Percentiles rank a stretch among this genome's conserved stretches.
These are phyloP conservation scores for Corydoras maculifer DNA, from an alignment of 2,113 vertebrate species.

Conservation along the genomic window DNA sequence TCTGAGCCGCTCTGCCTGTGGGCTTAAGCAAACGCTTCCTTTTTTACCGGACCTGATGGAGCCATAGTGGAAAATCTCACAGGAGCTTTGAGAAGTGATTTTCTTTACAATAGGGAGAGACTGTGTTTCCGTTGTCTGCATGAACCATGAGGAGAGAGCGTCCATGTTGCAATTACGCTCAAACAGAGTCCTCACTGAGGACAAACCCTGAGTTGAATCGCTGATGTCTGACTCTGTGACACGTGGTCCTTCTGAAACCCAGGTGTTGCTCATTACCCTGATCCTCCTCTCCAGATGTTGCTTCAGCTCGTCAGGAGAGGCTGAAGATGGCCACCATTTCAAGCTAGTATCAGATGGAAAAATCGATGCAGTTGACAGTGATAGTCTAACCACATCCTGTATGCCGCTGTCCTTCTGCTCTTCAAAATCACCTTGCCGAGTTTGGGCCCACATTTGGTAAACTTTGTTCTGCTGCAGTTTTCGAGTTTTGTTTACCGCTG, in stretches of 20 bases:
- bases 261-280: constrained; percentile 80
- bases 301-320: constrained; percentile 73
- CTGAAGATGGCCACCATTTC: constrained; percentile 74
- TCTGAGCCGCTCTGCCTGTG: constrained; percentile 74
- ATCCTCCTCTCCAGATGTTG: constrained; percentile 81
- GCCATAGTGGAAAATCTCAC: constrained; percentile 77
- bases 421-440: no score
- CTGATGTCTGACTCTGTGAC: constrained; percentile 53
- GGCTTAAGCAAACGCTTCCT: constrained; percentile 67
- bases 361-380: no score
- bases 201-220: constrained; percentile 48
- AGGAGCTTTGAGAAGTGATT: constrained; percentile 78
- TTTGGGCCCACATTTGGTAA: no score
- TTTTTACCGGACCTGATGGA: constrained; percentile 65
- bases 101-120: constrained; percentile 88
- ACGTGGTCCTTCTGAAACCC: constrained; percentile 74
- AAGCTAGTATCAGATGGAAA: no score
- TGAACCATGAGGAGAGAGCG: constrained; percentile 90
- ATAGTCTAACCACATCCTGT: no score
- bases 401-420: no score
- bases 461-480: no score
- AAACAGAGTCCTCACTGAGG: constrained; percentile 85
- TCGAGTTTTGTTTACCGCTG: no score
- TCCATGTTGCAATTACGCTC: constrained; percentile 82
- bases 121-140: constrained; percentile 97